These are phyloP conservation scores for Xestia xanthographa DNA, from an alignment of 2,888 invertebrate genomes.

Conservation along the genomic window DNA sequence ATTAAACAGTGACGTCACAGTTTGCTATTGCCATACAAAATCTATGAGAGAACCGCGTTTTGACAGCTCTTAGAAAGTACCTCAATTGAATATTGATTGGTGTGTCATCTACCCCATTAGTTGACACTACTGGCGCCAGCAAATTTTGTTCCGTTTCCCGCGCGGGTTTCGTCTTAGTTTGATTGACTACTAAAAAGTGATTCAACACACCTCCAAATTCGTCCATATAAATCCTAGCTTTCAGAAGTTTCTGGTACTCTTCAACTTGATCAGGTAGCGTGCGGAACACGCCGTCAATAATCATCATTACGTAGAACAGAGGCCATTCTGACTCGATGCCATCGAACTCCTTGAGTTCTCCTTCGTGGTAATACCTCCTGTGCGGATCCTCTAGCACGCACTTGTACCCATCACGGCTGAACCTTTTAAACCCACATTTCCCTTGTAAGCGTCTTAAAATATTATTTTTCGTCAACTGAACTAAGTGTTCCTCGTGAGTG, in stretches of 20 bases:
- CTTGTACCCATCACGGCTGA: constrained; percentile 98
- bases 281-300: constrained; percentile 98
- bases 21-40: too few relatives aligned
- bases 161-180: not conserved
- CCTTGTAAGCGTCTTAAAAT: constrained; percentile 95
- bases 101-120: too few relatives aligned
- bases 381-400: constrained; percentile 96
- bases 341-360: constrained; percentile 98
- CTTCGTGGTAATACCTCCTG: constrained; percentile 95
- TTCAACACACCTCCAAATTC: constrained; percentile 93
- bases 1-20: too few relatives aligned
- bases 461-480: constrained; percentile 96
- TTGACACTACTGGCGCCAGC: not conserved
- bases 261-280: constrained; percentile 97
- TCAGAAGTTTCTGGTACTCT: constrained; percentile 96
- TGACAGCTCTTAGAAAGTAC: too few relatives aligned
- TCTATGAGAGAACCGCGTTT: too few relatives aligned
- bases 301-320: constrained; percentile 98
- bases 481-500: constrained; percentile 98
- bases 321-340: constrained; percentile 99
- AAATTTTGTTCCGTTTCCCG: not conserved
- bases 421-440: constrained; percentile 97
- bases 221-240: constrained; percentile 95
- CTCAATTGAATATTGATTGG: too few relatives aligned
- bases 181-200: not conserved